Base-by-base conservation (phyloP, 2,113 vertebrate species). In the Apeltes quadracus region DNA sequence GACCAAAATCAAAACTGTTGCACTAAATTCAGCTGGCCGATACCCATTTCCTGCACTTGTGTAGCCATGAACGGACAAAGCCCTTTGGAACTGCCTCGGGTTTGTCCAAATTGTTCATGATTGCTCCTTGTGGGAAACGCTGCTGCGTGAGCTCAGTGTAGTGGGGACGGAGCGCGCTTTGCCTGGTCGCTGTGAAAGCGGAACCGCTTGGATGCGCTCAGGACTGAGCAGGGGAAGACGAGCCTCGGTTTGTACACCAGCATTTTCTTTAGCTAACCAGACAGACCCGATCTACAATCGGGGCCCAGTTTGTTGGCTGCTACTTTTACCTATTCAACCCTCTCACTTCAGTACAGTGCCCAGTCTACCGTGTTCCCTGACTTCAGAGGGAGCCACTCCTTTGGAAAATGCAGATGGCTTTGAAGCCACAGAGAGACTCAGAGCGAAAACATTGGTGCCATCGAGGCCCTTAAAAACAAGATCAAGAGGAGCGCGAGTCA, bases 391-490 rank as follows among this genome's bases (percentile, higher is more conserved):
- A 72, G n/a, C 25, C 0, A 3, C 13, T 44, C 43, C 66, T 38
- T 13, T 1, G 23, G 88, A 98, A 98, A 81, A 97, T 98, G 97
- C 97, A 98, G 38, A 48, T 94, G 88, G 97, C 84, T 94, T 98
- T 71, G 96, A 95, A 86, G 95, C 95, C 3, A 98, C 97, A 1
- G 97, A 98, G 88, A 95, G 93, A 53, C 91, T 82, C 96, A 97
- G 89, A 96, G 94, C 68, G 95, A 95, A 86, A 96, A 96, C 92
- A 84, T 93, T 48, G 95, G 97, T 12, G 96, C 98, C 29, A 96
- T 98, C 78, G 96, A 98, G 93, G 95, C 96, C 53, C 96, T 98
- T 80, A 98, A 96, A 85, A 98, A 95, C 87, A 98, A 96, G 92
- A 95, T 98, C 51, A 97, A 95, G 85, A 95, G 95, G 86, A 97